phyloP scores from a whole-genome alignment of 2,113 vertebrate species.

The Ictidomys tridecemlineatus region DNA sequence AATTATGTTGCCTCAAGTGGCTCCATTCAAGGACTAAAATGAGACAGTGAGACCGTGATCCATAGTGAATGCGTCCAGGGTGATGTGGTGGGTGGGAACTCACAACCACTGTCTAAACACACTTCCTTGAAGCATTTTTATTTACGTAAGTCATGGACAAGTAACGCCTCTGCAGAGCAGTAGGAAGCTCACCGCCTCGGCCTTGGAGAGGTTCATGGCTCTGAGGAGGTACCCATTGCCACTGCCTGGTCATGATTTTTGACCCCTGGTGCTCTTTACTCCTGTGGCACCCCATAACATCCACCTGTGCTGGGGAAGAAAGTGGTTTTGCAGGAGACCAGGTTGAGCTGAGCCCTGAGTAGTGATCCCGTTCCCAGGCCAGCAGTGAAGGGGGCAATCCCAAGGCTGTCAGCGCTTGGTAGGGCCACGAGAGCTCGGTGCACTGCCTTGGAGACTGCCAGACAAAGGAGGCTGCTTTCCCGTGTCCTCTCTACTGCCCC shows the following conservation, averaged over 20 bases:
- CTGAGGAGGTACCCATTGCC: background rate
- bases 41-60: background rate
- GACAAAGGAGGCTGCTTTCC: background rate
- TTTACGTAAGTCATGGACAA: background rate
- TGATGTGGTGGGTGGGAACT: background rate
- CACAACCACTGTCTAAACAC: background rate
- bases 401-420: background rate
- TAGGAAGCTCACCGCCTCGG: background rate
- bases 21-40: background rate
- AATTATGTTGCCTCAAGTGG: background rate
- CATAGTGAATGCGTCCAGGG: background rate
- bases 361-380: background rate
- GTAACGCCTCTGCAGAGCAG: background rate
- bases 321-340: background rate
- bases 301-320: background rate
- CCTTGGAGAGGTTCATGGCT: background rate
- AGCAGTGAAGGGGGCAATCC: background rate
- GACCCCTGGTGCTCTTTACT: background rate
- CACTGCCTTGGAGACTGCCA: background rate
- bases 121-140: background rate
- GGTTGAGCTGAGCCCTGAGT: background rate
- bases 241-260: rapidly evolving
- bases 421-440: background rate
- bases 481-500: background rate
- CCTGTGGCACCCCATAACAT: background rate